phyloP scores from a whole-genome alignment of 2,888 invertebrate genomes.

The Thecocarcelia acutangulata region DNA sequence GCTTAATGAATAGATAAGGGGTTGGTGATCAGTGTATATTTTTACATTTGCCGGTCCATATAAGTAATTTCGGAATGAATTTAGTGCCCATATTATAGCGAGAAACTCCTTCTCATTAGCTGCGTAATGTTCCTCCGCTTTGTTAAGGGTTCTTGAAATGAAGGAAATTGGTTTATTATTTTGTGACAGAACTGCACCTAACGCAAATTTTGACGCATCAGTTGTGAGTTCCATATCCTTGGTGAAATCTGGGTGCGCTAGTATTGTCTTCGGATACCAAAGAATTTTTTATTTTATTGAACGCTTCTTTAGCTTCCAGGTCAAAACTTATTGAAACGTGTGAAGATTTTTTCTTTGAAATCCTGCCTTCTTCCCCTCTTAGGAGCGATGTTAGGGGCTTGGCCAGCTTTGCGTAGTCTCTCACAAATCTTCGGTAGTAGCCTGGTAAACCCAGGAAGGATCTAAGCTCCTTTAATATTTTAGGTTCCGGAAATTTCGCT shows the following conservation, averaged over 20 bases:
- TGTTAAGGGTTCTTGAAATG: constrained; percentile 44
- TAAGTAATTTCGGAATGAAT: constrained; percentile 30
- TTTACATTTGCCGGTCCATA: constrained; percentile 13
- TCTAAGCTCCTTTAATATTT: constrained; percentile 62
- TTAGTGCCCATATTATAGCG: constrained; percentile 24
- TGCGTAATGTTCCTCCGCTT: constrained; percentile 52
- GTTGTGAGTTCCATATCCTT: constrained; percentile 36
- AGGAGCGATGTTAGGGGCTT: constrained; percentile 45
- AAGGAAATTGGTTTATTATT: constrained; percentile 42
- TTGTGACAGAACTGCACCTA: constrained; percentile 44
- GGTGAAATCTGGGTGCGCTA: constrained; percentile 19
- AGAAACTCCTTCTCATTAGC: constrained; percentile 39
- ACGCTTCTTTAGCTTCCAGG: constrained; percentile 2
- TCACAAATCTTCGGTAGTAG: constrained; percentile 24
- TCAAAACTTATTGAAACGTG: background rate
- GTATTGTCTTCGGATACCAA: constrained; percentile 11
- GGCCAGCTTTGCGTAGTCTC: constrained; percentile 34
- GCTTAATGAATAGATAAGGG: constrained; percentile 1
- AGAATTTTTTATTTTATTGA: constrained; percentile 16
- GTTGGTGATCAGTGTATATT: constrained; percentile 9
- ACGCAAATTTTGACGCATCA: constrained; percentile 31
- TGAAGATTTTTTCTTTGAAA: background rate
- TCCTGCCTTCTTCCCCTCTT: constrained; percentile 13
- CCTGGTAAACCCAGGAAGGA: constrained; percentile 60
- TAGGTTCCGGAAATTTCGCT: constrained; percentile 1